phyloP scores from a whole-genome alignment of 2,113 vertebrate species.

The Sphaerodactylus townsendi region DNA sequence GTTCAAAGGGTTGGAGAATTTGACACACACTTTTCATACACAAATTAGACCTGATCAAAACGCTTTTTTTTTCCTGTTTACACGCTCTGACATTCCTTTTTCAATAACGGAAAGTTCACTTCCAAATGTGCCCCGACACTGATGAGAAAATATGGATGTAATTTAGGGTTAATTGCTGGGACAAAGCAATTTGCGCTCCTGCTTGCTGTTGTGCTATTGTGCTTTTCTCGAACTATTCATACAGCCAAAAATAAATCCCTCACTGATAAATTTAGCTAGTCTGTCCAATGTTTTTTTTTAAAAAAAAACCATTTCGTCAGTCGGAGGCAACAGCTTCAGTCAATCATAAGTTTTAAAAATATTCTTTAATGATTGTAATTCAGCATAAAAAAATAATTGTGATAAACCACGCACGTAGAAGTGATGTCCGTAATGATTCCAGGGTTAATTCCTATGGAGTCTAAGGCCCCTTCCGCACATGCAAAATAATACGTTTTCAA shows the following conservation, averaged over 20 bases:
- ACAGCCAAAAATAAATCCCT: not conserved
- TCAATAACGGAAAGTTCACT: not conserved
- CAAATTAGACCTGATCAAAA: not conserved
- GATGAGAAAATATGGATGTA: not conserved
- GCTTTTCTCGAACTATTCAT: not conserved
- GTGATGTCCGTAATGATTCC: no score
- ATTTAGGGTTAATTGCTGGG: conserved; percentile 8
- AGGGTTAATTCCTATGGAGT: not conserved
- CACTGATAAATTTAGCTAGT: not conserved
- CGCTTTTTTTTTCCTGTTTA: not conserved
- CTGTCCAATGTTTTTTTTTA: not conserved
- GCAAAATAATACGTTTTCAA: no score
- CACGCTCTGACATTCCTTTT: not conserved
- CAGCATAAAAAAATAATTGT: no score
- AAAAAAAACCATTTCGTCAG: not conserved
- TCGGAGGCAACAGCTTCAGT: not conserved
- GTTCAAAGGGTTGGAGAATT: not conserved
- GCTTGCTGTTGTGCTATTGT: not conserved
- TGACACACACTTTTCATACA: not conserved
- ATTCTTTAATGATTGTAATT: no score
- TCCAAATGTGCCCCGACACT: not conserved
- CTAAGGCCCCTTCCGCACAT: no score
- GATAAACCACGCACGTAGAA: no score
- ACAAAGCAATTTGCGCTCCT: conserved; percentile 1
- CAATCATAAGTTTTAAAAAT: no score